phyloP scores from a whole-genome alignment of 2,797 vertebrate species.

The Loriculus beryllinus region DNA sequence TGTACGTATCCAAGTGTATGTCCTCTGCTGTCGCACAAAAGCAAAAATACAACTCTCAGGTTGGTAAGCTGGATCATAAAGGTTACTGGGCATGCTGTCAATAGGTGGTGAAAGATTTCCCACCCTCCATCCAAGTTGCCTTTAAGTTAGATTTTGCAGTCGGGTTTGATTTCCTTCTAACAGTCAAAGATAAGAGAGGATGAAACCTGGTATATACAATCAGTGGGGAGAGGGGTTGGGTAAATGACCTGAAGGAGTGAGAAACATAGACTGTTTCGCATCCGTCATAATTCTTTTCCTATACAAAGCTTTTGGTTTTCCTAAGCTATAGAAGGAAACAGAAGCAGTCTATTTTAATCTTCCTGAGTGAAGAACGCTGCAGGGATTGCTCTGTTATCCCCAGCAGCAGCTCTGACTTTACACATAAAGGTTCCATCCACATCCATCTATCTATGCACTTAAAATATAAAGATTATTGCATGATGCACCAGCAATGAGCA shows the following conservation, averaged over 20 bases:
- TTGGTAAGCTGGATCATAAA: background rate
- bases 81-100: background rate
- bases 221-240: background rate
- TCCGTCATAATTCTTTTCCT: conserved; percentile 1
- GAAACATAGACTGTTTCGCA: background rate
- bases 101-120: background rate
- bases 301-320: conserved; percentile 31
- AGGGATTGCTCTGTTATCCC: conserved; percentile 41
- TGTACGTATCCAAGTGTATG: background rate
- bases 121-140: background rate
- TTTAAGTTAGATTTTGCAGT: conserved; percentile 23
- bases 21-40: background rate
- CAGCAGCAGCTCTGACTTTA: conserved; percentile 39
- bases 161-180: conserved; percentile 5
- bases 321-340: conserved; percentile 45
- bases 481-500: background rate
- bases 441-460: background rate
- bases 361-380: background rate
- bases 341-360: conserved; percentile 57
- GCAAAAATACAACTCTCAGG: background rate
- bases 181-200: background rate
- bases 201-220: background rate
- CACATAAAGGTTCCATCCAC: background rate
- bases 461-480: background rate
- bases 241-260: background rate